Percentiles rank a stretch among this genome's conserved stretches.
phyloP scores from a whole-genome alignment of 2,797 vertebrate species.

The Bradypodion pumilum region DNA sequence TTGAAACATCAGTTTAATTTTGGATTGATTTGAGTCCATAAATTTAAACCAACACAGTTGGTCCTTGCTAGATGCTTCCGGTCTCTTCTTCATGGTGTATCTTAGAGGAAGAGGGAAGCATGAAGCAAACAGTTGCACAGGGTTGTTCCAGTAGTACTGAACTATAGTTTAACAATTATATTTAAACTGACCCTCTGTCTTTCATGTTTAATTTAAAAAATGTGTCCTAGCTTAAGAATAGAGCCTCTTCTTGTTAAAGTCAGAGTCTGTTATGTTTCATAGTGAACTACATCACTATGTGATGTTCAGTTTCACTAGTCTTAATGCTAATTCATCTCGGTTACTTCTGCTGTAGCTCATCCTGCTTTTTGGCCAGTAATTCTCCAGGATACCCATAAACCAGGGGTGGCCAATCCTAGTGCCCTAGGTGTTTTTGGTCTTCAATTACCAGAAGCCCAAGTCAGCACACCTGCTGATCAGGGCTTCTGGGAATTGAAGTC shows the following conservation, averaged over 20 bases:
- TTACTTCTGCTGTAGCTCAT: too few species aligned
- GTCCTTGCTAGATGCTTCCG: not conserved
- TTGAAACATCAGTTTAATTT: not conserved
- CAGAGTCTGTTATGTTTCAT: not conserved
- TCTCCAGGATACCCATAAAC: too few species aligned
- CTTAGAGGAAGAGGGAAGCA: not conserved
- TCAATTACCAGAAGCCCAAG: too few species aligned
- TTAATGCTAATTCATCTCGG: too few species aligned
- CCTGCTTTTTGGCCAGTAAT: too few species aligned
- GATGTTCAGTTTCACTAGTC: too few species aligned
- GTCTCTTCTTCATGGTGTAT: not conserved
- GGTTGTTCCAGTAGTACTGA: not conserved
- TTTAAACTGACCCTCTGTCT: not conserved
- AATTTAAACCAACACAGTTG: not conserved
- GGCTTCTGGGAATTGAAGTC: too few species aligned
- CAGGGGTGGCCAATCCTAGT: too few species aligned
- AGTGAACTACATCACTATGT: not conserved
- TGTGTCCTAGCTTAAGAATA: not conserved
- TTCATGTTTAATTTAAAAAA: not conserved
- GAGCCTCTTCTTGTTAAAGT: not conserved
- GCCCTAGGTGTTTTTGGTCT: too few species aligned
- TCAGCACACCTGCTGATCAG: too few species aligned
- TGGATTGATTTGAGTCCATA: not conserved
- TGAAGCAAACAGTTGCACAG: not conserved
- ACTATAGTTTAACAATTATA: not conserved